Base-by-base conservation (phyloP, 2,888 invertebrate genomes). In the Xestia c-nigrum region DNA sequence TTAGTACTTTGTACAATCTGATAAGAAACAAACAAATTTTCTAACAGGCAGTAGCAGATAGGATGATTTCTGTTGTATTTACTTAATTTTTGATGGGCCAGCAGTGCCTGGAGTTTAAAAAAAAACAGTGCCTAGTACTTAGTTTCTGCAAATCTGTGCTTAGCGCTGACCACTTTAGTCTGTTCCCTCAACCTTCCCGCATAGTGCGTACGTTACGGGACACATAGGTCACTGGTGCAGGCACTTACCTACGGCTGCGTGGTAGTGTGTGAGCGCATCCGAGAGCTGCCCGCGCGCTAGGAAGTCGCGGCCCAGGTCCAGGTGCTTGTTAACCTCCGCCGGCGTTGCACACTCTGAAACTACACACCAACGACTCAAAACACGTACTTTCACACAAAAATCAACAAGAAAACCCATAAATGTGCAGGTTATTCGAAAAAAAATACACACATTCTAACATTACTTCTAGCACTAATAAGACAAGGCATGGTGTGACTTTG, bases 201-300 rank as follows among this genome's bases (percentile, higher is more conserved):
- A 31, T 21, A 64, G 38, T 12, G 19, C 50, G 5, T 43, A 47
- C 40, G 47, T 38, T 50, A 68, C 21, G 12, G 59, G 40, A 74
- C 68, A 72, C 63, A 61, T 83, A 72, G 6, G 63, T 82, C 72
- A 40, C n/a, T 21, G 57, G 38, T 55, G 24, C 40, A 83, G 47
- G 64, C 74, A 94, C 98, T 97, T 93, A 98, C 99, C 99, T 89
- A 99, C 99, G 89, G 99, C 99, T 81, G 99, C 98, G 97, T 99
- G 99, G 96, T 99, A 99, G 94, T 99, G 99, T 80, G 99, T 98
- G 70, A 99, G 96, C 16, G 99, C 99, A 97, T 99, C 99, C 67
- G 99, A 98, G 84, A 99, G 97, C 94, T 99, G 99, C 52, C 99
- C 99, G 87, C 98, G 98, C 61, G 99, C 98, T 90, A 99, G 97